phyloP scores from a whole-genome alignment of 1,140 invertebrate genomes.

The Charaxes varanes region DNA sequence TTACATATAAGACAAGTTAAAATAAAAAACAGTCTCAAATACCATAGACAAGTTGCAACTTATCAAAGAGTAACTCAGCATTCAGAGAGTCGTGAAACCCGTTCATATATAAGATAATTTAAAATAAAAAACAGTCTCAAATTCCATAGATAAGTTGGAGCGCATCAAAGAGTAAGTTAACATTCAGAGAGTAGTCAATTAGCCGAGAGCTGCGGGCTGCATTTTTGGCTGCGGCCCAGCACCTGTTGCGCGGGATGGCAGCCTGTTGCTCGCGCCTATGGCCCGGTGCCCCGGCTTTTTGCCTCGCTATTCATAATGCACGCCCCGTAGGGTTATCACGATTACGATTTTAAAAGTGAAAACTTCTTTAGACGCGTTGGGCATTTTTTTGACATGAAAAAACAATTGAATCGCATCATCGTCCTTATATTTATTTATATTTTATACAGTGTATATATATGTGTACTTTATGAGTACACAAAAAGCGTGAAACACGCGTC shows the following conservation, averaged over 20 bases:
- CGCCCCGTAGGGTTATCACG: too few relatives aligned
- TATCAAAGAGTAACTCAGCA: conserved; percentile 24
- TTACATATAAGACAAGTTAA: neutral
- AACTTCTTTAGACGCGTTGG: too few relatives aligned
- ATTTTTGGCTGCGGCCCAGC: conserved; percentile 67
- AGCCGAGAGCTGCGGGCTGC: conserved; percentile 39
- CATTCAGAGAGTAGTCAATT: conserved; percentile 31
- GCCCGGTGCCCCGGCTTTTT: conserved; percentile 58
- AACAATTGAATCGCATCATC: too few relatives aligned
- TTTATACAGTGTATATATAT: too few relatives aligned
- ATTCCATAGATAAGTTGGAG: neutral
- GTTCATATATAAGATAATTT: neutral
- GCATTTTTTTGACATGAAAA: too few relatives aligned
- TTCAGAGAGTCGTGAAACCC: conserved; percentile 25
- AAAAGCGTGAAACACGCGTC: too few relatives aligned
- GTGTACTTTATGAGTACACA: too few relatives aligned
- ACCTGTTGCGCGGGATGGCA: conserved; percentile 56
- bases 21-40: conserved; percentile 2
- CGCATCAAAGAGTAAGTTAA: conserved; percentile 22
- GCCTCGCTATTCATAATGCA: too few relatives aligned
- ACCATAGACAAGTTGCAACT: neutral
- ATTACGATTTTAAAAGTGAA: too few relatives aligned
- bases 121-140: conserved; percentile 1
- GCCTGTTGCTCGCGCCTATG: conserved; percentile 62
- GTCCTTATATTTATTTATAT: too few relatives aligned